phyloP scores from a whole-genome alignment of 2,113 vertebrate genomes.

The Varanus komodoensis region DNA sequence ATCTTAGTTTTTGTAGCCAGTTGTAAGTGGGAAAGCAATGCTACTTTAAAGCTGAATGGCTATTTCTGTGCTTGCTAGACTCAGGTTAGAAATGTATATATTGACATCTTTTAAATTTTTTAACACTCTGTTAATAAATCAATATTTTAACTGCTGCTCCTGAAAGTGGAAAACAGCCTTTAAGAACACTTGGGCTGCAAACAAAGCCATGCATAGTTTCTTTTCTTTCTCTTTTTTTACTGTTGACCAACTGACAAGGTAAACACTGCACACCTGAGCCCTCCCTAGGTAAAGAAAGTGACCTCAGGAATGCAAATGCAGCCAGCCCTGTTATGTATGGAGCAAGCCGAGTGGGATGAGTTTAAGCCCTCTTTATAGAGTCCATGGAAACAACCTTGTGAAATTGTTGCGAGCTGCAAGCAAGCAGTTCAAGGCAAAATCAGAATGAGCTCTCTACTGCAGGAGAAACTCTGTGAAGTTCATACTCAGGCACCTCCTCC shows the following conservation, averaged over 20 bases:
- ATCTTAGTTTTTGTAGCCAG: not conserved
- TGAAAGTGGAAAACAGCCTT: not conserved
- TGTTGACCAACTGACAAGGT: not conserved
- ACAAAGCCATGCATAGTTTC: not conserved
- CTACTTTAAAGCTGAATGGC: not conserved
- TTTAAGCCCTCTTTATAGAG: not conserved
- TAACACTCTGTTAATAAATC: not conserved
- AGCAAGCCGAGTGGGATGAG: not conserved
- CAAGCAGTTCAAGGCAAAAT: not conserved
- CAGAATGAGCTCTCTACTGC: constrained; percentile 47
- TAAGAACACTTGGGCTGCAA: not conserved
- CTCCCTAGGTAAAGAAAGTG: constrained; percentile 29
- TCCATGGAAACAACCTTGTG: not conserved
- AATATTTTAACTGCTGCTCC: not conserved
- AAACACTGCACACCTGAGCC: not conserved
- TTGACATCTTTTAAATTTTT: not conserved
- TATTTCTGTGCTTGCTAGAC: not conserved
- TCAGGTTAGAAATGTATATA: not conserved
- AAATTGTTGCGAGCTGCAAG: not conserved
- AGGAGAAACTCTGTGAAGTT: constrained; percentile 36
- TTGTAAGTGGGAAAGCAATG: not conserved
- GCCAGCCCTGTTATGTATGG: not conserved
- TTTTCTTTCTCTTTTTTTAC: not conserved
- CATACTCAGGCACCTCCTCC: constrained; percentile 34
- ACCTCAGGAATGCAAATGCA: not conserved